These are phyloP conservation scores for Clistopyga incitator DNA, from an alignment of 2,888 invertebrate genomes.

Conservation along the genomic window DNA sequence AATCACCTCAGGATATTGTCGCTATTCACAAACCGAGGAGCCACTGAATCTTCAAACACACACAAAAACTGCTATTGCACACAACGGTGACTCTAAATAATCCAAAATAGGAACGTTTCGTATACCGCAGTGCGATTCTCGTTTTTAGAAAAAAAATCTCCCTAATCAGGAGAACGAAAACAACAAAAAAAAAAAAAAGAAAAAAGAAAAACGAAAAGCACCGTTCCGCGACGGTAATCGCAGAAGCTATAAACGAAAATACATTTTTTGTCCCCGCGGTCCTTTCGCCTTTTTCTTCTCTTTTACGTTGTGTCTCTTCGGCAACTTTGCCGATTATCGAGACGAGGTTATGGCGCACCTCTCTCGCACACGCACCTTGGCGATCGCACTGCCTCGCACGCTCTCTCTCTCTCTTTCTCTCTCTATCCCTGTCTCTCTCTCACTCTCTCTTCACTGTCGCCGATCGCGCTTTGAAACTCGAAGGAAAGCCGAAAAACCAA, in stretches of 20 bases:
- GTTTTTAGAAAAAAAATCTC: not conserved
- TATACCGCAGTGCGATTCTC: not conserved
- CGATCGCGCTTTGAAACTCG: slow-evolving; percentile 28
- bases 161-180: not conserved
- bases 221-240: slow-evolving; percentile 8
- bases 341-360: slow-evolving; percentile 44
- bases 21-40: slow-evolving; percentile 2
- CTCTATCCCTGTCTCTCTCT: slow-evolving; percentile 38
- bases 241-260: slow-evolving; percentile 20
- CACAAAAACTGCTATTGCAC: not conserved
- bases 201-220: no score
- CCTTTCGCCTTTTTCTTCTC: not conserved
- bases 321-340: not conserved
- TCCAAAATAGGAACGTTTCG: slow-evolving; percentile 6
- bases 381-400: slow-evolving; percentile 44
- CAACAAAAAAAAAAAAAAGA: no score
- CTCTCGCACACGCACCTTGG: slow-evolving; percentile 45
- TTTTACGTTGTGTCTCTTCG: not conserved
- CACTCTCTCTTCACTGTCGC: not conserved
- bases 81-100: not conserved
- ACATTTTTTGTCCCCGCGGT: slow-evolving; percentile 11
- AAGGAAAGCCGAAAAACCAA: slow-evolving; percentile 3
- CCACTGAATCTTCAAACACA: not conserved
- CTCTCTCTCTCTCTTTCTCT: not conserved
- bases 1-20: slow-evolving; percentile 3